Evolutionary conservation across 1,140 invertebrate genomes (phyloP).

Genomic region (Bombus affinis): DNA sequence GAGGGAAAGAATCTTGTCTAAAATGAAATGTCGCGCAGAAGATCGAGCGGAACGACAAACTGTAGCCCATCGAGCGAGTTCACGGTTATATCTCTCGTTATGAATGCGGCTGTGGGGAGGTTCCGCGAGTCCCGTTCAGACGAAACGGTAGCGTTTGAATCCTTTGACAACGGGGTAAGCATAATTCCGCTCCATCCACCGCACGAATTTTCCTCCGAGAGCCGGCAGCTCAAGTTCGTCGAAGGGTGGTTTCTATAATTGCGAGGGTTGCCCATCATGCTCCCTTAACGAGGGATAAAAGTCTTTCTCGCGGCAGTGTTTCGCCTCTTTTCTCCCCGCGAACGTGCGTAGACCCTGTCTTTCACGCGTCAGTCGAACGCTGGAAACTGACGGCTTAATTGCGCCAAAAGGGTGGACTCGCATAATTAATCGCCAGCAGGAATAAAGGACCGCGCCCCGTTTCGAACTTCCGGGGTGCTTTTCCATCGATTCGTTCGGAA

Average conservation of each 20-base stretch:
- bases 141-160: not conserved
- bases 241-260: slow-evolving; percentile 70
- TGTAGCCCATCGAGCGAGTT: not conserved
- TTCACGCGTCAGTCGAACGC: slow-evolving; percentile 51
- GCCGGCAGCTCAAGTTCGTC: slow-evolving; percentile 38
- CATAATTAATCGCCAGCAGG: slow-evolving; percentile 64
- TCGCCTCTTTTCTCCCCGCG: slow-evolving; percentile 30
- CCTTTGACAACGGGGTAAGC: slow-evolving; percentile 34
- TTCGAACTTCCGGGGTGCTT: not conserved
- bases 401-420: slow-evolving; percentile 56
- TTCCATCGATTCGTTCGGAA: slow-evolving; percentile 45
- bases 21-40: not conserved
- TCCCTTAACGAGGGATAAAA: slow-evolving; percentile 66
- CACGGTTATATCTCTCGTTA: not conserved
- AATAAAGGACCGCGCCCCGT: slow-evolving; percentile 57
- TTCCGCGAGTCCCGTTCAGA: not conserved
- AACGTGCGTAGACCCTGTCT: slow-evolving; percentile 67
- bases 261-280: slow-evolving; percentile 56
- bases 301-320: slow-evolving; percentile 48
- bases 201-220: slow-evolving; percentile 34
- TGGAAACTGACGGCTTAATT: slow-evolving; percentile 66
- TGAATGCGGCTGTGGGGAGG: slow-evolving; percentile 4
- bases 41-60: not conserved
- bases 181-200: not conserved
- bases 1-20: not conserved